Evolutionary conservation across 2,113 vertebrate genomes (phyloP), one percentile per base, ranked within the genome.

Genomic region (Mus musculus): DNA sequence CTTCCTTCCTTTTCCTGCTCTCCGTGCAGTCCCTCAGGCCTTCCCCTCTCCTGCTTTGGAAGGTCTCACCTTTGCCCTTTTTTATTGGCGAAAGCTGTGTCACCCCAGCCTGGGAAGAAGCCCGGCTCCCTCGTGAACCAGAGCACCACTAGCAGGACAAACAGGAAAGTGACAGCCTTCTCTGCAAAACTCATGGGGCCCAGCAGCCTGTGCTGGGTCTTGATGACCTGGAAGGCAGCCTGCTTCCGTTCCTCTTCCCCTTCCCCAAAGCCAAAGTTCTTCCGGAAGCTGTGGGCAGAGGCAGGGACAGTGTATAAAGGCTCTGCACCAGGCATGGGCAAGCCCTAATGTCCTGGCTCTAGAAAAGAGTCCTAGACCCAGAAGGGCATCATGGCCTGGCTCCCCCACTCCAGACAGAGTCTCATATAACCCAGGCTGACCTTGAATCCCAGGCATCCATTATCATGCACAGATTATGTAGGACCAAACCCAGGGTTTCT

Each of bases 121-220:
- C 99, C 99, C 0, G 99, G 99, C 1, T 99, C 99, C 93, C 99
- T 98, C 7, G 99, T 99, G 98, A 99, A 99, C 99, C 99, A 99
- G 52, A 99, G 98, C 16, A 99, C 0, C 33, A 99, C 99, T 97
- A 99, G 88, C 42, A 98, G 16, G 49, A 98, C 0, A 11, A 99
- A 99, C 93, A 99, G 95, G 85, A 81, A 0, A 11, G 98, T 98
- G 94, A 99, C 98, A 0, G 96, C 96, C 22, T 71, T 97, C 97
- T 99, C 99, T 1, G 99, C 98, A 95, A 99, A 99, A 61, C 0
- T 98, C 97, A 99, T 99, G 19, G 78, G 0, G 0, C 99, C 99
- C 98, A 99, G 61, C 46, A 98, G 98, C 42, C n/a, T 98, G 97
- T 97, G 98, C 91, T 99, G 99, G 0, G n/a, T 82, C 97, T 89